Evolutionary conservation across 2,113 vertebrate genomes (phyloP).

Genomic region (Progne subis): DNA sequence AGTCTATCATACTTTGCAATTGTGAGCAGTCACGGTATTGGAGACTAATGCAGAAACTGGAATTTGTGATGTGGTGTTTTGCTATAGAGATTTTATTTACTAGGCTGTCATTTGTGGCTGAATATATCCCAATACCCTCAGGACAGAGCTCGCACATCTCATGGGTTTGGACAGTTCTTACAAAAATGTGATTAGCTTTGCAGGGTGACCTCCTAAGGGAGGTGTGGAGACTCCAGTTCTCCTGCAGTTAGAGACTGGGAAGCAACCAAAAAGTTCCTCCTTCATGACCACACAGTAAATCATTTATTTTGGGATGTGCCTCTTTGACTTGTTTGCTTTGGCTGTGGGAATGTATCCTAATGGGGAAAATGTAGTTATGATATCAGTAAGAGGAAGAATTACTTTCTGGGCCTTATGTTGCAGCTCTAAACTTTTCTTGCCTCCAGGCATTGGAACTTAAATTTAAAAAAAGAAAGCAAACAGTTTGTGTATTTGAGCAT

Average conservation of each 20-base stretch:
- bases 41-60: neutral
- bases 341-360: neutral
- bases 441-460: neutral
- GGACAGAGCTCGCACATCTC: neutral
- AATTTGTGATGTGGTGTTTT: neutral
- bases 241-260: neutral
- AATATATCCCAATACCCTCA: neutral
- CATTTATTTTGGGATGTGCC: neutral
- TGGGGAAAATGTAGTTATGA: neutral
- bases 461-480: neutral
- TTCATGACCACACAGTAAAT: neutral
- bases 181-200: neutral
- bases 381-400: neutral
- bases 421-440: neutral
- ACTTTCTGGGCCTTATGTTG: neutral
- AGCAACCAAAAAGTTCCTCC: neutral
- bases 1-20: rapidly evolving
- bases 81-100: neutral
- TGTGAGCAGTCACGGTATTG: neutral
- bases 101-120: neutral
- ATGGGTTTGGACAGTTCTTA: neutral
- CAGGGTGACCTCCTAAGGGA: neutral
- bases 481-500: neutral
- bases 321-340: neutral
- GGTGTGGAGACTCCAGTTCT: neutral